Base-by-base conservation (phyloP, 2,888 invertebrate species). In the Erannis defoliaria region DNA sequence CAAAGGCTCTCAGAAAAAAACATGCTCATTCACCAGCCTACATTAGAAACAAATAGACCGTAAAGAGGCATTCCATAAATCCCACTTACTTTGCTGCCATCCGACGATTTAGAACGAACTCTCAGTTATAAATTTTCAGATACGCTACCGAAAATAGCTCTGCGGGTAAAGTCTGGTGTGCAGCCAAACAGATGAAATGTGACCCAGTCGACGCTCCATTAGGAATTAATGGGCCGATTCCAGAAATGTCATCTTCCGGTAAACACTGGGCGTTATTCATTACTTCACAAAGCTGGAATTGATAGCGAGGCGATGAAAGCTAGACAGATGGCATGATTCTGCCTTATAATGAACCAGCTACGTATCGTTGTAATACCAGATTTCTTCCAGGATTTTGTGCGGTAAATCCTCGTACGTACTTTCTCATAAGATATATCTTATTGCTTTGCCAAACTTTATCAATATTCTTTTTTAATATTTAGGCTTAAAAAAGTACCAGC, bases 121-220 rank as follows among this genome's bases (percentile, higher is more conserved):
- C 85, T 75, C 79, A 83, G 91, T 82, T 90, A 90, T 90, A 90
- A 89, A 90, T 90, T 90, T 88, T 81, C 84, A 81, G 85, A 85
- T 86, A 85, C 84, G 43, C 43, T 45, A 31, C 84, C 79, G 89
- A 89, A 90, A 90, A 91, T 89, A 89, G 88, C 86, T 84, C 79
- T 88, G 88, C 81, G 86, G 88, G 77, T 70, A 79, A 77, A 74
- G 81, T 73, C 88, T 89, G 89, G 88, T 87, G 84, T 83, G 81
- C 83, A 86, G 89, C 89, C 91, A 90, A 91, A 90, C 88, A 90
- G 88, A 91, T 90, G 90, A 91, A 89, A 90, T 90, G 91, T 90
- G 79, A 85, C 85, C 18, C 81, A 72, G 83, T 81, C 85, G 84
- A 72, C 85, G 90, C 81, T 85, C 90, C 90, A 90, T 91, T 90